Percentiles rank a stretch among this genome's conserved stretches.
phyloP scores from a whole-genome alignment of 1,140 invertebrate species.

The Micrasema minimum region DNA sequence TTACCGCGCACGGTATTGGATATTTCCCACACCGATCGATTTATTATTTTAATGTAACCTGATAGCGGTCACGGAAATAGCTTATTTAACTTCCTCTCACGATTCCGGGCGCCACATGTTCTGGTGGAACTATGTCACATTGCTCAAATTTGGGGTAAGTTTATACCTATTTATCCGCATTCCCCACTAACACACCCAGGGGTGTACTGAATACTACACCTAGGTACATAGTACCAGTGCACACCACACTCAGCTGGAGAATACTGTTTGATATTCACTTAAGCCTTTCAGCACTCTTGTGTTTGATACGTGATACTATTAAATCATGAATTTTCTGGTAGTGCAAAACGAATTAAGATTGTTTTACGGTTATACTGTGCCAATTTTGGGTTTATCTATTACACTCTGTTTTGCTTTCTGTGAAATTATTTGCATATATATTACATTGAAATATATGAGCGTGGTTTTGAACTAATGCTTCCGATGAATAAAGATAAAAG shows the following conservation, averaged over 20 bases:
- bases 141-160: conserved; percentile 21
- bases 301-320: conserved; percentile 3
- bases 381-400: too few species aligned
- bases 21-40: conserved; percentile 15
- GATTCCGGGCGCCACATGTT: conserved; percentile 34
- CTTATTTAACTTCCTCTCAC: conserved; percentile 27
- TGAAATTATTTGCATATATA: too few species aligned
- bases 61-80: conserved; percentile 30
- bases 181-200: not conserved
- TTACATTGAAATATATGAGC: too few species aligned
- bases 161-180: conserved; percentile 13
- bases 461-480: too few species aligned
- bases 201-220: too few species aligned
- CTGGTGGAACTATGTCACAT: conserved; percentile 24
- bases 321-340: too few species aligned
- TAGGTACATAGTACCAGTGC: too few species aligned
- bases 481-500: too few species aligned
- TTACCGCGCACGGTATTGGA: not conserved
- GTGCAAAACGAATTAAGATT: too few species aligned
- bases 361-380: too few species aligned
- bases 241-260: too few species aligned
- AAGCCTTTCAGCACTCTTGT: not conserved
- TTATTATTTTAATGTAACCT: conserved; percentile 20
- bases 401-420: too few species aligned
- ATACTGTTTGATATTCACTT: conserved; percentile 3